A percentile compares a stretch with the other conserved stretches of the same genome.
Conservation (phyloP, 2,888 invertebrate genomes). For the Andrena bicolor region DNA sequence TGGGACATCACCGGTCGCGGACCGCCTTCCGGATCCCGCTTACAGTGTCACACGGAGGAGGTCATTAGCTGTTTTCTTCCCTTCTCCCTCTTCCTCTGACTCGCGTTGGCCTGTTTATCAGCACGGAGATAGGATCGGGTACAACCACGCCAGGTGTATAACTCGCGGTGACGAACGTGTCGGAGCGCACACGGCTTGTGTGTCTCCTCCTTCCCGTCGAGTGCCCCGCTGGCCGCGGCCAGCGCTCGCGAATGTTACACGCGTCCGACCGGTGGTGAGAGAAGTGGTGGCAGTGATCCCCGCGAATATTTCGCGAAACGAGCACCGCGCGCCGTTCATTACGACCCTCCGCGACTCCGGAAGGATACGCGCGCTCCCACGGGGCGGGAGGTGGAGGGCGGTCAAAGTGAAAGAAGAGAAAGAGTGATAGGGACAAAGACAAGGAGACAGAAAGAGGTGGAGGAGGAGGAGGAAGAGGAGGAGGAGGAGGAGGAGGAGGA, state of each 20-base stretch:
- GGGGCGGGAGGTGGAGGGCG: slow-evolving; percentile 18
- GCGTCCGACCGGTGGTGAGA: slow-evolving; percentile 38
- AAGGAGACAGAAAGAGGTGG: neutral
- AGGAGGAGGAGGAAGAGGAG: slow-evolving; percentile 25
- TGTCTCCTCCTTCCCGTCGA: slow-evolving; percentile 5
- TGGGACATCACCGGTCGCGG: neutral
- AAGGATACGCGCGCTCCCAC: slow-evolving; percentile 64
- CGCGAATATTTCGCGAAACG: slow-evolving; percentile 45
- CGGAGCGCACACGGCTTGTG: slow-evolving; percentile 4
- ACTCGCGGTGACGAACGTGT: slow-evolving; percentile 39
- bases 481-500: slow-evolving; percentile 1
- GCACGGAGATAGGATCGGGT: slow-evolving; percentile 20
- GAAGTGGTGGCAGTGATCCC: slow-evolving; percentile 35
- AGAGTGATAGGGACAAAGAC: slow-evolving; percentile 29
- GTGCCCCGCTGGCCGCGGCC: slow-evolving; percentile 21
- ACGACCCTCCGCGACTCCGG: slow-evolving; percentile 68
- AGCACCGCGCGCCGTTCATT: slow-evolving; percentile 41
- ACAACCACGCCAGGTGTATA: slow-evolving; percentile 30
- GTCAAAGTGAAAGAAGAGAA: slow-evolving; percentile 27
- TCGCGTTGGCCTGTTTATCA: slow-evolving; percentile 32
- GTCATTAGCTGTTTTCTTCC: slow-evolving; percentile 26
- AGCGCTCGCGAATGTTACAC: slow-evolving; percentile 4
- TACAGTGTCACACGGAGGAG: slow-evolving; percentile 26
- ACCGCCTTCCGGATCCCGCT: neutral
- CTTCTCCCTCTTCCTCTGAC: slow-evolving; percentile 12